Evolutionary conservation across 1,140 invertebrate species (phyloP).

Genomic region (Nymphalis io): DNA sequence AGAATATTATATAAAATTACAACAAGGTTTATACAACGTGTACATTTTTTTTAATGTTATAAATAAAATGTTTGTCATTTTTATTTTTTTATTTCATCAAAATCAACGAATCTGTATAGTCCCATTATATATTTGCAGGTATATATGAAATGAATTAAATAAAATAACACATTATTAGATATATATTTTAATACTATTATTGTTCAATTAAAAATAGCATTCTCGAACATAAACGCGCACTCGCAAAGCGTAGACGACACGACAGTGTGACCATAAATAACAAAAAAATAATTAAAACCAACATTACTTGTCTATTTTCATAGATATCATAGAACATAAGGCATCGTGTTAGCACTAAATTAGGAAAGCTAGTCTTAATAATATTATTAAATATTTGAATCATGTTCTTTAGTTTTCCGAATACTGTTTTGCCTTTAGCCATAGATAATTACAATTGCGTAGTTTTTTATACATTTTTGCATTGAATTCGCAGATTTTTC

Average conservation of each 20-base stretch:
- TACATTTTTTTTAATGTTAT: no score
- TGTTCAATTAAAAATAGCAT: slow-evolving; percentile 59
- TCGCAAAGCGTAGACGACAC: slow-evolving; percentile 45
- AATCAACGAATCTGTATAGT: no score
- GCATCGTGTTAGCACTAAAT: slow-evolving; percentile 22
- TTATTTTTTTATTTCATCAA: no score
- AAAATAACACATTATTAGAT: slow-evolving; percentile 24
- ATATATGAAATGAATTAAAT: no score
- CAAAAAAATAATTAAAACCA: slow-evolving; percentile 36
- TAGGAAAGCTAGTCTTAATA: slow-evolving; percentile 14
- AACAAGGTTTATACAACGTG: no score
- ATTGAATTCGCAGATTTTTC: no score
- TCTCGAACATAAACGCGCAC: slow-evolving; percentile 59
- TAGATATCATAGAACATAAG: slow-evolving; percentile 16
- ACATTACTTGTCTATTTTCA: slow-evolving; percentile 1
- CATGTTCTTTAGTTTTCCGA: background rate
- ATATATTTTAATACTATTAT: slow-evolving; percentile 69
- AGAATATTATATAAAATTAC: no score
- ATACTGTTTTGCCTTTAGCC: no score
- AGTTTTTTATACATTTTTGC: no score
- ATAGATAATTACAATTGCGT: no score
- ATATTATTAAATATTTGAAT: slow-evolving; percentile 9
- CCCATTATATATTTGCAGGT: no score
- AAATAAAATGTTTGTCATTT: no score
- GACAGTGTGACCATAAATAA: slow-evolving; percentile 56